phyloP scores from a whole-genome alignment of 2,797 vertebrate species.

The Ctenochaetus hawaiiensis region DNA sequence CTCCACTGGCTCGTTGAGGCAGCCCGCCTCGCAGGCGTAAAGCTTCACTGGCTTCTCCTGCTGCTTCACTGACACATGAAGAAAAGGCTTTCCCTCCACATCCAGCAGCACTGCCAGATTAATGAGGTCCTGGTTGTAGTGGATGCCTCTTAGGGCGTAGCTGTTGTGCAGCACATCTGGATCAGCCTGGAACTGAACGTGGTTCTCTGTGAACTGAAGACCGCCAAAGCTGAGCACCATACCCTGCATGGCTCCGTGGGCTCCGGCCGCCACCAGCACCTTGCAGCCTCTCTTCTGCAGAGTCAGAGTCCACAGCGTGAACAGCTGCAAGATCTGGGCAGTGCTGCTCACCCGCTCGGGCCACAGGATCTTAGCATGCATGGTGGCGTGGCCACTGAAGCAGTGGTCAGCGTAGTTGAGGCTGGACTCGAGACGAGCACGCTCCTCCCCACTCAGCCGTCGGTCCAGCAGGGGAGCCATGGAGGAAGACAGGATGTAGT shows the following conservation, averaged over 20 bases:
- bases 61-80: slow-evolving; percentile 93
- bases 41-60: slow-evolving; percentile 92
- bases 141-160: slow-evolving; percentile 94
- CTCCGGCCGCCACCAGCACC: slow-evolving; percentile 90
- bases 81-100: slow-evolving; percentile 91
- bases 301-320: slow-evolving; percentile 94
- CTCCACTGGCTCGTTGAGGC: slow-evolving; percentile 95
- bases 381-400: slow-evolving; percentile 96
- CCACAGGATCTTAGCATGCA: slow-evolving; percentile 98
- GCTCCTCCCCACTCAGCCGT: slow-evolving; percentile 83
- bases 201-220: slow-evolving; percentile 98
- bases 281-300: slow-evolving; percentile 96
- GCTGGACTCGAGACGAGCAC: slow-evolving; percentile 89
- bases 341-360: slow-evolving; percentile 86
- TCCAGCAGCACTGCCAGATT: slow-evolving; percentile 92
- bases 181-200: slow-evolving; percentile 97
- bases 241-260: slow-evolving; percentile 95
- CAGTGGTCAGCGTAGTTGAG: slow-evolving; percentile 97
- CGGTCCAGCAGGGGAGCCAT: slow-evolving; percentile 90
- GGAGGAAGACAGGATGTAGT: slow-evolving; percentile 92
- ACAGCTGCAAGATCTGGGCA: slow-evolving; percentile 92
- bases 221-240: slow-evolving; percentile 97
- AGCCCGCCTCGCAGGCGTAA: slow-evolving; percentile 96
- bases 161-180: slow-evolving; percentile 96
- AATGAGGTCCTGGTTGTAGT: slow-evolving; percentile 94